Base-by-base conservation (phyloP, 2,888 invertebrate genomes). In the Cosmia trapezina region DNA sequence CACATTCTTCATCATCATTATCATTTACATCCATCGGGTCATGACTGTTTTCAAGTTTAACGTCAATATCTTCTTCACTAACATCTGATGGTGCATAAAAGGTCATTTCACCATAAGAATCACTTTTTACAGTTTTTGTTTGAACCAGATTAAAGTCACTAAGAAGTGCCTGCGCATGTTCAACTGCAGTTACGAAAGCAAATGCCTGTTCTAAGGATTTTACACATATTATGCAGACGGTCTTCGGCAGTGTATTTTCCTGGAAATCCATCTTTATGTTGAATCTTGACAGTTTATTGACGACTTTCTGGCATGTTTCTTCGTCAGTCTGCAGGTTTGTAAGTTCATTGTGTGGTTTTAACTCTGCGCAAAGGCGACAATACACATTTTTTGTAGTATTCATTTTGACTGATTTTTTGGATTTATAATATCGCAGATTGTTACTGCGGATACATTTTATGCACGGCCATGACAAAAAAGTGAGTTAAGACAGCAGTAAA, bases 151-250 rank as follows among this genome's bases (percentile, higher is more conserved):
- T 66, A 65, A 90, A 74, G 53, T 88, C 83, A 37, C 76, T 80
- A 28, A 94, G 70, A 1, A 87, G 76, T 3, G 47, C 70, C 78
- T 94, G 94, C 0, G 94, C 93, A 22, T 84, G 85, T 73, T 94
- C 91, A 28, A 94, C 85, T 2, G 83, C 81, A 11, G 86, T 72
- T 9, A 94, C 88, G 69, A 95, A 94, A 12, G 90, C 89, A 68
- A 87, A 90, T 6, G 93, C 91, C 57, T 81, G 90, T 51, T 93
- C 90, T 45, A 94, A 81, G 1, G 87, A 79, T 49, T 78, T 80
- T 4, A 90, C 68, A 88, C 94, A 94, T 5, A 86, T 70, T 22
- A 91, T 87, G 86, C 94, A 94, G n/a, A 94, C 90, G 0, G 91
- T 91, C 83, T 87, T 91, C 9, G 94, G 92, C 6, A 93, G 77